Evolutionary conservation across 2,888 invertebrate species (phyloP).

Genomic region (Shargacucullia verbasci): DNA sequence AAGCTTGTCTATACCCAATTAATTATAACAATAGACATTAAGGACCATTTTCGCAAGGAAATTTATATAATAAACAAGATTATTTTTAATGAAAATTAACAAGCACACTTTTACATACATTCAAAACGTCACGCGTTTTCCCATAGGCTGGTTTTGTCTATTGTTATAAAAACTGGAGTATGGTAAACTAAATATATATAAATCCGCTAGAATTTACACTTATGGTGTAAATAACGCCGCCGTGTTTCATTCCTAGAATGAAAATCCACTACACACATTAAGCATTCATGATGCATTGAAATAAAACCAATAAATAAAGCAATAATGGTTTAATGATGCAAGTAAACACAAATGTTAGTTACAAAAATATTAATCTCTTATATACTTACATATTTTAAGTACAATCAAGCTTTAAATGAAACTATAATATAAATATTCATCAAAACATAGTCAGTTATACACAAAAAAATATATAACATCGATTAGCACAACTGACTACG

Average conservation of each 20-base stretch:
- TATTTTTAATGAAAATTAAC: too few relatives aligned
- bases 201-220: slow-evolving; percentile 76
- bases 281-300: slow-evolving; percentile 34
- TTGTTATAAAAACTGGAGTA: too few relatives aligned
- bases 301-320: slow-evolving; percentile 69
- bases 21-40: too few relatives aligned
- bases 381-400: slow-evolving; percentile 56
- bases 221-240: slow-evolving; percentile 67
- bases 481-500: slow-evolving; percentile 27
- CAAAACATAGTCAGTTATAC: slow-evolving; percentile 19
- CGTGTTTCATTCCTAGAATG: slow-evolving; percentile 37
- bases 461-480: neutral
- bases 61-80: too few relatives aligned
- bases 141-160: too few relatives aligned
- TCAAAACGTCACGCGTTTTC: too few relatives aligned
- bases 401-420: slow-evolving; percentile 49
- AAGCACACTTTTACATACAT: too few relatives aligned
- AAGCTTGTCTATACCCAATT: too few relatives aligned
- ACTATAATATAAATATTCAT: slow-evolving; percentile 9
- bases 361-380: slow-evolving; percentile 57
- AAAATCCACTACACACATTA: neutral
- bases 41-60: too few relatives aligned
- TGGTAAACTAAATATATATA: slow-evolving; percentile 63
- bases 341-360: slow-evolving; percentile 69
- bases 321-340: slow-evolving; percentile 52